Percentiles rank a stretch among this genome's conserved stretches.
phyloP scores from a whole-genome alignment of 1,140 invertebrate genomes.

The Listronotus bonariensis region DNA sequence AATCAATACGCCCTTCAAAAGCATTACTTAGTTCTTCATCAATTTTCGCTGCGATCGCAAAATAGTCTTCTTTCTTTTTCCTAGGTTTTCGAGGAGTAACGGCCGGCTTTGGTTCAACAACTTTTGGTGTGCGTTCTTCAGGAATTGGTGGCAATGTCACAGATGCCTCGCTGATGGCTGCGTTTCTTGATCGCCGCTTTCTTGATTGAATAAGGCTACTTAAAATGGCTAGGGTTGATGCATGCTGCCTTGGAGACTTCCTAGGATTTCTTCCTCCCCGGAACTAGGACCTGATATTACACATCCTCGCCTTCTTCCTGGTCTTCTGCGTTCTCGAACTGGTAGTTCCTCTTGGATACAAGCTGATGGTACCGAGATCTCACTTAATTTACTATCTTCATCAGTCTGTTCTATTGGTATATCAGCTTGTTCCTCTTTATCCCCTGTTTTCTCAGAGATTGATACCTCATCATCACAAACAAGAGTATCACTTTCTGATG shows the following conservation, averaged over 20 bases:
- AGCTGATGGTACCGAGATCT: slow-evolving; percentile 26
- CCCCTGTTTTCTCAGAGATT: too few relatives aligned
- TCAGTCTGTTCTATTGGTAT: slow-evolving; percentile 26
- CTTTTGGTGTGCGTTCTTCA: slow-evolving; percentile 23
- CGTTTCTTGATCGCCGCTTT: slow-evolving; percentile 50
- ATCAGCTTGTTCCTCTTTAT: neutral
- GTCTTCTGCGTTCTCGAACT: slow-evolving; percentile 13
- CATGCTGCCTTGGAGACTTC: slow-evolving; percentile 84
- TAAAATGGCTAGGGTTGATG: slow-evolving; percentile 80
- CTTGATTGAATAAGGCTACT: slow-evolving; percentile 66
- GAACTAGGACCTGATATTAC: slow-evolving; percentile 16
- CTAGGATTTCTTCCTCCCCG: slow-evolving; percentile 65
- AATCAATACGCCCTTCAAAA: slow-evolving; percentile 30
- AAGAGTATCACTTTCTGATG: neutral
- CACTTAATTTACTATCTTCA: slow-evolving; percentile 46
- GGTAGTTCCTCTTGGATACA: slow-evolving; percentile 32
- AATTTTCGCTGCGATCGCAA: slow-evolving; percentile 35
- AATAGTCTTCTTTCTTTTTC: slow-evolving; percentile 38
- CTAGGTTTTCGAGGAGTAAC: slow-evolving; percentile 23
- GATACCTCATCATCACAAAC: neutral
- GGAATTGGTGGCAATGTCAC: slow-evolving; percentile 28
- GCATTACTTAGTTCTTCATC: slow-evolving; percentile 41
- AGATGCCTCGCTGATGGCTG: neutral
- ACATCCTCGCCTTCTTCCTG: slow-evolving; percentile 39
- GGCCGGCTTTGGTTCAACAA: slow-evolving; percentile 5